Evolutionary conservation across 2,888 invertebrate species (phyloP), one percentile per base, ranked within the genome.

Genomic region (Eupithecia centaureata): DNA sequence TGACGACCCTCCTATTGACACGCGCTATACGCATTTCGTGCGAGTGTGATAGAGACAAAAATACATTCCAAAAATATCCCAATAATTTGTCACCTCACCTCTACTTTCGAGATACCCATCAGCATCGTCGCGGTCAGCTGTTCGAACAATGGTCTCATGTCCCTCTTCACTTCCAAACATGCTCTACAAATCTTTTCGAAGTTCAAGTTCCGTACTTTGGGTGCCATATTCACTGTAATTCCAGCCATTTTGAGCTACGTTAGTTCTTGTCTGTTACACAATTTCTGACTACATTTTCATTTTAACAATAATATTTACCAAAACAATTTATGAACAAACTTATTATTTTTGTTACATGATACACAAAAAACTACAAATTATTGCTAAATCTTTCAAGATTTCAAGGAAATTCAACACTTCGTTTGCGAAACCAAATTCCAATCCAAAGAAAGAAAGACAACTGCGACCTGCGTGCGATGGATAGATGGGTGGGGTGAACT

Each of bases 91-190:
- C 83, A 83, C 87, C 88, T 92, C 87, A 94, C 95, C 87, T 94
- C 93, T 73, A 95, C 94, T 84, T 94, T 94, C 67, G 95, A 94
- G 85, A 94, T 95, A 74, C 94, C 94, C 95, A 95, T 95, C 76
- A 95, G 78, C 95, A 95, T 95, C 74, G 95, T 94, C 22, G 95
- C 94, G 52, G 95, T 94, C 73, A 95, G 94, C 82, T 95, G 95
- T 74, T 94, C 94, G 79, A 95, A 95, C 69, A 95, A 82, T 32
- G 95, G 95, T 76, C 95, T 89, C 95, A 95, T 95, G 79, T 95
- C 95, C 81, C 95, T 95, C 80, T 95, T 95, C 77, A 94, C 91
- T 75, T 94, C 93, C 79, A 95, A 89, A 85, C 95, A 95, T 62
- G 95, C 94, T 27, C 95, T 94, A 84, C 95, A 95, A 79, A 95